Base-by-base conservation (phyloP, 2,888 invertebrate species). In the Pristionchus fissidentatus region DNA sequence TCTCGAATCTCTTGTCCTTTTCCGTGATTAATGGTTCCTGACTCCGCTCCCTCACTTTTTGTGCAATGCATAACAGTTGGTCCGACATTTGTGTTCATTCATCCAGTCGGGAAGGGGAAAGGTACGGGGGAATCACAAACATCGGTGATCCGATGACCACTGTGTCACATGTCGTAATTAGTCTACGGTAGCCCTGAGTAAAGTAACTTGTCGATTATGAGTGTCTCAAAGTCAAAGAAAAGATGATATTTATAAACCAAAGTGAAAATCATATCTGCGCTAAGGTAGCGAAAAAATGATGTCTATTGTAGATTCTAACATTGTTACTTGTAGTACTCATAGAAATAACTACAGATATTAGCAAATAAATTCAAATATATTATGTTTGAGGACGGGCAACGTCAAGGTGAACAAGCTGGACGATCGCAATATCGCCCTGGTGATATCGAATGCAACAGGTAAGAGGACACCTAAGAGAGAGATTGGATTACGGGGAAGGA, bases 351-450 rank as follows among this genome's bases (percentile, higher is more conserved):
- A n/a, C n/a, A n/a, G n/a, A n/a, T n/a, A n/a, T n/a, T n/a, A n/a
- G n/a, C n/a, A n/a, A n/a, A n/a, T n/a, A n/a, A n/a, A n/a, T n/a
- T n/a, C n/a, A n/a, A n/a, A n/a, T n/a, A n/a, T n/a, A n/a, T 22
- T 4, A 55, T 22, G 29, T 19, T 84, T 84, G 41, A 88, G 87
- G 62, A 85, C 86, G 22, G 86, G 85, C 46, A 86, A 88, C 43
- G 86, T 87, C 15, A 84, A 85, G 49, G 84, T 88, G 38, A 85
- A 84, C 32, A 86, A 85, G 73, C 84, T 88, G 10, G 88, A 88
- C 62, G 85, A 85, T 35, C 79, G 66, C 80, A 87, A 87, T 41
- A 78, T 88, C 13, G 85, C 84, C 15, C 83, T 88, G 19, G 84
- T 86, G 19, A 87, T 88, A 73, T 46, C 73, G 70, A 86, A 86